These are phyloP conservation scores for Gobio occitaniae DNA, from an alignment of 2,797 vertebrate species.

Conservation along the genomic window DNA sequence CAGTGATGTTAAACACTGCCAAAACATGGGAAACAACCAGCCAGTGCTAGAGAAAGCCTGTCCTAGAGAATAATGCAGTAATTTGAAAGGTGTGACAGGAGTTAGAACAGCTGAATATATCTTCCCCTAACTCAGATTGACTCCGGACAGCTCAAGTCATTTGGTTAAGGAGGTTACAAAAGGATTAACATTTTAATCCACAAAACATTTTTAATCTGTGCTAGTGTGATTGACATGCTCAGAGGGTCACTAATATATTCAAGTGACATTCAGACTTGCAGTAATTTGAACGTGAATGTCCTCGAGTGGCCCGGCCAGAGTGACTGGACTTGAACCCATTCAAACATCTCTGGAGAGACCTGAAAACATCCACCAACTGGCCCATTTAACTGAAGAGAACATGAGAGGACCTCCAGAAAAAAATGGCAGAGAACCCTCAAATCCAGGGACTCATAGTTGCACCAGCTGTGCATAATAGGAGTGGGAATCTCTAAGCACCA, in stretches of 20 bases:
- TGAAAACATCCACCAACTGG: background rate
- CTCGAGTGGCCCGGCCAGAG: background rate
- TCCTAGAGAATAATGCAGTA: background rate
- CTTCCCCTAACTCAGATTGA: background rate
- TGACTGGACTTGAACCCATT: background rate
- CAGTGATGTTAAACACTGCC: background rate
- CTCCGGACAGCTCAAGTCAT: background rate
- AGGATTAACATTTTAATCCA: constrained; percentile 52
- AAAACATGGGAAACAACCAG: background rate
- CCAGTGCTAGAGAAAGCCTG: background rate
- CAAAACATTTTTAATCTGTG: constrained; percentile 70
- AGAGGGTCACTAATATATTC: constrained; percentile 55
- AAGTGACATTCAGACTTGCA: constrained; percentile 1
- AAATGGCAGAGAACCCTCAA: background rate
- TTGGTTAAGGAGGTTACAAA: constrained; percentile 26
- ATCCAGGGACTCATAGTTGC: background rate
- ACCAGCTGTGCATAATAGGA: background rate
- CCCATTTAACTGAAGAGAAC: background rate
- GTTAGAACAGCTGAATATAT: background rate
- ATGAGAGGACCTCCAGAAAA: background rate
- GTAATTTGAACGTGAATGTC: background rate
- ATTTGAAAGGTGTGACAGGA: background rate
- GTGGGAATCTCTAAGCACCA: background rate
- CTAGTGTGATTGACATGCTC: constrained; percentile 65
- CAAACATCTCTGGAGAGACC: background rate